phyloP scores from a whole-genome alignment of 2,888 invertebrate genomes.

The Muschampia plurimacula region DNA sequence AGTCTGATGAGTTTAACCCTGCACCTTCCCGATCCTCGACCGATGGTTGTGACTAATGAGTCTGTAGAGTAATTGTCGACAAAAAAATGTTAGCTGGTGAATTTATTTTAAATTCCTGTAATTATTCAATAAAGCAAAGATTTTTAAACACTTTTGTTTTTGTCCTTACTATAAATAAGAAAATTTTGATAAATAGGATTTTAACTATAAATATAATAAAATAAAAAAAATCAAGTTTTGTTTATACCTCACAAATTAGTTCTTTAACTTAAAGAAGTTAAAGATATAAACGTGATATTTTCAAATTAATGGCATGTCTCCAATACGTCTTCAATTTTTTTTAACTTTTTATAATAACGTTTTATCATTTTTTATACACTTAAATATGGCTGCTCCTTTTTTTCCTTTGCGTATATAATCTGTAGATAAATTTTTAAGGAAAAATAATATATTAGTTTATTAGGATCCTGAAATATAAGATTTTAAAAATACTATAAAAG shows the following conservation, averaged over 20 bases:
- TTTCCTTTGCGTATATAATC: background rate
- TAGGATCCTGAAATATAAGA: background rate
- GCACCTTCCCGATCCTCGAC: conserved; percentile 1
- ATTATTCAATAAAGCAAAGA: conserved; percentile 3
- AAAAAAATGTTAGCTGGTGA: background rate
- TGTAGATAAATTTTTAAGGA: background rate
- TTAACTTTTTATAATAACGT: too few species aligned
- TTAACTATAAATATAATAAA: background rate
- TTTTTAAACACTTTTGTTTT: background rate
- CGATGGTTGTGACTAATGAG: background rate
- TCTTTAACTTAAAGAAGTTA: conserved; percentile 2
- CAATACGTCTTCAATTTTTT: background rate
- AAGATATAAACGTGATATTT: background rate
- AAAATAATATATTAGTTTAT: background rate
- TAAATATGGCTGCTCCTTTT: background rate
- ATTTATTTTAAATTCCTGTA: conserved; percentile 6
- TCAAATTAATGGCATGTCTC: background rate
- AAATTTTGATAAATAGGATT: background rate
- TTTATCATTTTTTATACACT: too few species aligned
- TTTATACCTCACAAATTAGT: background rate
- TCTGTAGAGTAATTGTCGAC: conserved; percentile 6
- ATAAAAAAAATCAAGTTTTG: background rate
- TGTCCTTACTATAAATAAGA: background rate
- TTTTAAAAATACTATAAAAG: background rate
- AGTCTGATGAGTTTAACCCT: conserved; percentile 4